Conservation (phyloP, 2,797 vertebrate genomes). For the Phalanger gymnotis region DNA sequence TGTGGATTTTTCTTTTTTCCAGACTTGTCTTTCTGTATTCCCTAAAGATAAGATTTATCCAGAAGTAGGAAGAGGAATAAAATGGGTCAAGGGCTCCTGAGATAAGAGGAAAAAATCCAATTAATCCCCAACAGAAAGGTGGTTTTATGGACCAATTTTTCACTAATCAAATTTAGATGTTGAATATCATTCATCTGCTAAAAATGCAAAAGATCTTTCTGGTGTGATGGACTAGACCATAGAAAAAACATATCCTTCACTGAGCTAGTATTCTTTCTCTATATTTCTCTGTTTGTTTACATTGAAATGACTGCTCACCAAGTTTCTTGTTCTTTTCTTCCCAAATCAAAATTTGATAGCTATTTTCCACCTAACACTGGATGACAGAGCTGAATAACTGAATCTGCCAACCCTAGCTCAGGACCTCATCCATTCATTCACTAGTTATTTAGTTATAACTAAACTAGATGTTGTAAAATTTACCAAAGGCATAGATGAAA, state of each 20-base stretch:
- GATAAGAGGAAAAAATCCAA: background rate
- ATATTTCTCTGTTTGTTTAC: background rate
- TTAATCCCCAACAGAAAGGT: background rate
- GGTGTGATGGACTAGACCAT: background rate
- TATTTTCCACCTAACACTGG: background rate
- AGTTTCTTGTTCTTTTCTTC: background rate
- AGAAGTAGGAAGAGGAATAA: background rate
- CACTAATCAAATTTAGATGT: background rate
- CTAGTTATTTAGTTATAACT: background rate
- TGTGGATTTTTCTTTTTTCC: background rate
- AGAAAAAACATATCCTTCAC: background rate
- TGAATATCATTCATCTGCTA: background rate
- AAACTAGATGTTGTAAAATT: background rate
- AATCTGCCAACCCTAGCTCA: background rate
- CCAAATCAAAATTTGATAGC: background rate
- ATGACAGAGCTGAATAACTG: background rate
- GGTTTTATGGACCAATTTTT: background rate
- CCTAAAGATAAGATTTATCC: background rate
- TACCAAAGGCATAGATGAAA: background rate
- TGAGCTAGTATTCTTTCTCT: background rate
- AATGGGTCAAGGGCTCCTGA: background rate
- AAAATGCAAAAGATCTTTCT: background rate
- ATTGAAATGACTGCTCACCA: background rate
- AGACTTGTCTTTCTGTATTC: background rate
- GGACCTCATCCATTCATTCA: background rate